phyloP scores from a whole-genome alignment of 2,113 vertebrate genomes.

The Phylloscopus trochiloides region DNA sequence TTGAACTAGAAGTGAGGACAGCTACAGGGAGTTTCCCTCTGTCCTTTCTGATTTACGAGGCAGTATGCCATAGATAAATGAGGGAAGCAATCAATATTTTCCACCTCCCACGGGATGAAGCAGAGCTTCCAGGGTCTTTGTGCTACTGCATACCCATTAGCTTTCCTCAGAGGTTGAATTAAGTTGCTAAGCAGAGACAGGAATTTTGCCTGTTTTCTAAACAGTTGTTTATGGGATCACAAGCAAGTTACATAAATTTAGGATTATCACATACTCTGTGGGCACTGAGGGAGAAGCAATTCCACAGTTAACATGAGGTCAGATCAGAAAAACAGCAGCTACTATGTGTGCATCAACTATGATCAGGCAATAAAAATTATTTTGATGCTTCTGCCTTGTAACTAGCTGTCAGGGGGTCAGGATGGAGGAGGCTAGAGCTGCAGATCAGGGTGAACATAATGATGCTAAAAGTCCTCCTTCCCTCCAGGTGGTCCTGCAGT shows the following conservation, averaged over 20 bases:
- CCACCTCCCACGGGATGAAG: not conserved
- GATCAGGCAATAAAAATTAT: not conserved
- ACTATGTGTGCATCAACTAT: not conserved
- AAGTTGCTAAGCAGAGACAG: not conserved
- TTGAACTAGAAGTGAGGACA: not conserved
- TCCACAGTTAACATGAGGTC: not conserved
- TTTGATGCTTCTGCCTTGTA: not conserved
- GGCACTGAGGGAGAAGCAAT: not conserved
- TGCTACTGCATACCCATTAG: not conserved
- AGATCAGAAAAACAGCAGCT: not conserved
- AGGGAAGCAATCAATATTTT: not conserved
- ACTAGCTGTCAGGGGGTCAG: not conserved
- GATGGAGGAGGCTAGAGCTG: not conserved
- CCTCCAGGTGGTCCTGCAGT: not conserved
- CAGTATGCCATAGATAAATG: not conserved
- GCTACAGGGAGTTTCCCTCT: not conserved
- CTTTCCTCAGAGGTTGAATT: not conserved
- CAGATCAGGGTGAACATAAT: not conserved
- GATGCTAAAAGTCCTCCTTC: not conserved
- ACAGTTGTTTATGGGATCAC: not conserved
- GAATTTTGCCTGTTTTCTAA: not conserved
- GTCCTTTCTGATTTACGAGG: not conserved
- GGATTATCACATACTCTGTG: not conserved
- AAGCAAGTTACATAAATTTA: not conserved
- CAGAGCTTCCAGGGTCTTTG: not conserved